A percentile compares a stretch with the other conserved stretches of the same genome.
Evolutionary conservation across 2,888 invertebrate species (phyloP).

Genomic region (Eupeodes latifasciatus): DNA sequence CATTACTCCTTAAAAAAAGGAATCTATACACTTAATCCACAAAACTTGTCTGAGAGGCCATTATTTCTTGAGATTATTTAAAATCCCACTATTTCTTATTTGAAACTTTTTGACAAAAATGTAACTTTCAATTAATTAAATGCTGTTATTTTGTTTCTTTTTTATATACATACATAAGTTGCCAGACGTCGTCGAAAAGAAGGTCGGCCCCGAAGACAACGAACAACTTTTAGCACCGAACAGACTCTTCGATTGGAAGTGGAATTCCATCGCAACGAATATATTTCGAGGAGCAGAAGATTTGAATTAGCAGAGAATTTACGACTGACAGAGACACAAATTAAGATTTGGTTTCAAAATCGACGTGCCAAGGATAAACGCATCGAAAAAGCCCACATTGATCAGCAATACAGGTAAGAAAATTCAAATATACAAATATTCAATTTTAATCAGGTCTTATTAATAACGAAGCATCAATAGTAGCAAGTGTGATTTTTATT

Average conservation of each 20-base stretch:
- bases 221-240: constrained; percentile 97
- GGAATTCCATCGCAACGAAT: constrained; percentile 96
- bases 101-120: no score
- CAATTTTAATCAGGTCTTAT: no score
- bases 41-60: no score
- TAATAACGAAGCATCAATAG: no score
- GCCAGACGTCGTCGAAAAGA: constrained; percentile 94
- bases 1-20: no score
- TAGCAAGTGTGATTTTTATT: no score
- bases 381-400: constrained; percentile 97
- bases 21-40: no score
- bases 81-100: no score
- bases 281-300: constrained; percentile 93
- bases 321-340: constrained; percentile 90
- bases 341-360: constrained; percentile 97
- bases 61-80: no score
- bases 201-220: constrained; percentile 93
- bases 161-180: constrained; percentile 88
- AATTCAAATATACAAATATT: neutral
- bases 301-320: constrained; percentile 91
- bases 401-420: constrained; percentile 95
- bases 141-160: neutral
- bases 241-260: constrained; percentile 95
- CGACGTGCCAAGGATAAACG: constrained; percentile 97
- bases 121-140: neutral